Evolutionary conservation across 1,140 invertebrate species (phyloP).

Genomic region (Caenorhabditis remanei): DNA sequence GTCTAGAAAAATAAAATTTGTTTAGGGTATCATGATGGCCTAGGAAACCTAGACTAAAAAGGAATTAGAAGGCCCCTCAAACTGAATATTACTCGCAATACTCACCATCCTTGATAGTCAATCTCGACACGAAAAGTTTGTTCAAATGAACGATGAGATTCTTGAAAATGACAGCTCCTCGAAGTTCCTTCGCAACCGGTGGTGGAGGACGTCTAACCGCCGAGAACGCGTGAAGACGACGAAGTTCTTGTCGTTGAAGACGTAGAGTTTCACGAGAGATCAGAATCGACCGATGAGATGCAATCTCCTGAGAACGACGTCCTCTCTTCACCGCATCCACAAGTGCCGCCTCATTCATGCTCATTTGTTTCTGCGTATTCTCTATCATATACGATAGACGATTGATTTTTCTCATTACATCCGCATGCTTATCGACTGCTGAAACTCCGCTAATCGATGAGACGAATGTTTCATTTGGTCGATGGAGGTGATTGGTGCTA

Average conservation of each 20-base stretch:
- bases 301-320: background rate
- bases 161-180: constrained; percentile 26
- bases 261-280: constrained; percentile 1
- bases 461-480: constrained; percentile 1
- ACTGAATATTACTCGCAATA: background rate
- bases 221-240: constrained; percentile 7
- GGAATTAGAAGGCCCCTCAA: no score
- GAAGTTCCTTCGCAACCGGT: constrained; percentile 13
- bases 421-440: background rate
- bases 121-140: constrained; percentile 20
- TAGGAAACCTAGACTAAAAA: no score
- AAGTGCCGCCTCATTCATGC: constrained; percentile 15
- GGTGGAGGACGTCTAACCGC: constrained; percentile 48
- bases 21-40: background rate
- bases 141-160: constrained; percentile 59
- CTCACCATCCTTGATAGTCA: constrained; percentile 1
- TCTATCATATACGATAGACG: constrained; percentile 40
- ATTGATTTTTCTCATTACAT: constrained; percentile 34
- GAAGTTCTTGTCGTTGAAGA: background rate
- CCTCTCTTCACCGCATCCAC: constrained; percentile 1
- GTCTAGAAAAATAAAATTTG: background rate
- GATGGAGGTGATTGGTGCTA: background rate
- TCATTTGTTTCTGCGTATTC: constrained; percentile 33
- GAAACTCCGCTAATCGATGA: constrained; percentile 25
- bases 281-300: background rate